A percentile compares a stretch with the other conserved stretches of the same genome.
These are phyloP conservation scores for Tamias sibiricus DNA, from an alignment of 2,113 vertebrate genomes.

Conservation along the genomic window DNA sequence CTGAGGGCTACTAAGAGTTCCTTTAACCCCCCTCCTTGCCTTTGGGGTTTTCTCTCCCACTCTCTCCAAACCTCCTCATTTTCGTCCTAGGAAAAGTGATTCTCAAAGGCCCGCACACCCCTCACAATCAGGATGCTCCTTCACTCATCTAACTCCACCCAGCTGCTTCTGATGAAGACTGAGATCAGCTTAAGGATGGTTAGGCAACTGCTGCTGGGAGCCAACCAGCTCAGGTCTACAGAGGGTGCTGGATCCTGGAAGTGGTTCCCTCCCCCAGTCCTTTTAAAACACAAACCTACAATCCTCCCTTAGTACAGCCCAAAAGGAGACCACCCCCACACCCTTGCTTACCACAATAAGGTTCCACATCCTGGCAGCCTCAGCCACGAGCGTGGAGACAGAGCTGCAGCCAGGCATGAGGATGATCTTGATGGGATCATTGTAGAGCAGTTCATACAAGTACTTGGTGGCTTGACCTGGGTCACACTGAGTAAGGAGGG, in stretches of 20 bases:
- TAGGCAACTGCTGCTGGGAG: not conserved
- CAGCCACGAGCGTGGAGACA: conserved; percentile 95
- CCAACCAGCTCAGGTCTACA: not conserved
- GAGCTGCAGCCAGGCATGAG: conserved; percentile 97
- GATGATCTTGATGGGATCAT: conserved; percentile 97
- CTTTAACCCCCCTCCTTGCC: not conserved
- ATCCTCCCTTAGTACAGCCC: not conserved
- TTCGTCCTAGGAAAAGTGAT: not conserved
- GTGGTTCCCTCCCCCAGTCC: not conserved
- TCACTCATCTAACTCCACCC: not conserved
- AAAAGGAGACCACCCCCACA: not conserved
- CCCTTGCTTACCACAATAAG: conserved; percentile 93
- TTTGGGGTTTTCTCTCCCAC: not conserved
- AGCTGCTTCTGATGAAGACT: not conserved
- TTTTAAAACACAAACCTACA: not conserved
- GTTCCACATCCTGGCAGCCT: conserved; percentile 98
- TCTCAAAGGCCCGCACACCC: not conserved
- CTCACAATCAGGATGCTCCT: not conserved
- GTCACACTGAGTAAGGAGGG: conserved; percentile 88
- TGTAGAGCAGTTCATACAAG: conserved; percentile 97
- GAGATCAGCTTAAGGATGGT: not conserved
- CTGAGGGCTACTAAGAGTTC: not conserved
- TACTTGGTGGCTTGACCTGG: conserved; percentile 96
- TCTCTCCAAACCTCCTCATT: not conserved
- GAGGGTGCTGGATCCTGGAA: not conserved